phyloP scores from a whole-genome alignment of 2,113 vertebrate species.

The Mohoua ochrocephala region DNA sequence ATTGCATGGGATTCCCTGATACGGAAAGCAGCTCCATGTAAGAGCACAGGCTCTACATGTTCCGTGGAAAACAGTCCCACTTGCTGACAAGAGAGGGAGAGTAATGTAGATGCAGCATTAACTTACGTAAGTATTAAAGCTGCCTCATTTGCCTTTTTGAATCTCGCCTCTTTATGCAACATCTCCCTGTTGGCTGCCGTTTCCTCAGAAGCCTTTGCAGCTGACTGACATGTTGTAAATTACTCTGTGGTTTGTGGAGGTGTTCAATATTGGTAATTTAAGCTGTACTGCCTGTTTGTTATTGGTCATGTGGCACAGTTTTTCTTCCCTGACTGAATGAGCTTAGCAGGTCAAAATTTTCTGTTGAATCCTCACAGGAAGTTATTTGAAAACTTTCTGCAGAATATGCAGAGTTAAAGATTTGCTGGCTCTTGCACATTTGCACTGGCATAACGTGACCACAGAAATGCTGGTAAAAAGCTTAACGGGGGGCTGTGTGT shows the following conservation, averaged over 20 bases:
- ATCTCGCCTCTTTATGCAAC: background rate
- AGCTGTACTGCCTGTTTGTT: background rate
- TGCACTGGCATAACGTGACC: background rate
- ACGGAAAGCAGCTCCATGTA: background rate
- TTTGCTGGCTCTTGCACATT: background rate
- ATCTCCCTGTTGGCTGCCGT: background rate
- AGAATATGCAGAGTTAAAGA: background rate
- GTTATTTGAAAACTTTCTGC: background rate
- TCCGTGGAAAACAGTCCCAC: background rate
- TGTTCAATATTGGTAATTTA: background rate
- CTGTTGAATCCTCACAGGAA: background rate
- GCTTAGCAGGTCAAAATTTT: background rate
- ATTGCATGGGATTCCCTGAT: background rate
- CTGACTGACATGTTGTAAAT: background rate
- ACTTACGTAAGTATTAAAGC: background rate
- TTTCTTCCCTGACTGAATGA: background rate
- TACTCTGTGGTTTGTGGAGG: conserved; percentile 5
- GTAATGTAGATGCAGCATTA: background rate
- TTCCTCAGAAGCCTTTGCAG: conserved; percentile 2
- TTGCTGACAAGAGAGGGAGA: background rate
- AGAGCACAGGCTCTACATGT: background rate
- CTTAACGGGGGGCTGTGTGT: background rate
- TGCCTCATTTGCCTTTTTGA: background rate
- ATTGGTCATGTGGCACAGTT: background rate
- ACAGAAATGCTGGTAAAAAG: background rate